Percentiles rank a stretch among this genome's conserved stretches.
These are phyloP conservation scores for Phrixothrix hirtus DNA, from an alignment of 2,888 invertebrate genomes.

Conservation along the genomic window DNA sequence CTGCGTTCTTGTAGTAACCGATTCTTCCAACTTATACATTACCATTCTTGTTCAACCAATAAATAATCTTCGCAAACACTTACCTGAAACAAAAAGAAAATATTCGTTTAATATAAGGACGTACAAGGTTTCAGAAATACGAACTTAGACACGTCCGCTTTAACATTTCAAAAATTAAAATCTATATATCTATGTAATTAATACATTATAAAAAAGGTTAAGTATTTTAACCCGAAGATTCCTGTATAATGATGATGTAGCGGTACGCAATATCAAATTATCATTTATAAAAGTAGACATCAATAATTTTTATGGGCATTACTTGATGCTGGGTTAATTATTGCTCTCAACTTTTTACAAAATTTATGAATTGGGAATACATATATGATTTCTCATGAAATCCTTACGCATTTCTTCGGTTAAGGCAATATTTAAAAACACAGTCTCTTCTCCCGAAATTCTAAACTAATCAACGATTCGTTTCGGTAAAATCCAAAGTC, in stretches of 20 bases:
- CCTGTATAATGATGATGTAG: constrained; percentile 49
- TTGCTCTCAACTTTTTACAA: background rate
- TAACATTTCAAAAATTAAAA: constrained; percentile 11
- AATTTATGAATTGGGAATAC: background rate
- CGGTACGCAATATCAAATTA: constrained; percentile 47
- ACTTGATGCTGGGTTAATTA: background rate
- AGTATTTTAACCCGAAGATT: constrained; percentile 47
- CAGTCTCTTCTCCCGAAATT: too few species aligned
- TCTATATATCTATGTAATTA: constrained; percentile 25
- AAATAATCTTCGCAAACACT: too few species aligned
- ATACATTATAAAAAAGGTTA: constrained; percentile 45
- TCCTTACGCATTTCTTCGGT: background rate
- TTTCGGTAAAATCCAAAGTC: too few species aligned
- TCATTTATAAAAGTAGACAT: constrained; percentile 46
- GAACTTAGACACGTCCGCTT: too few species aligned
- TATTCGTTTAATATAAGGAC: constrained; percentile 2
- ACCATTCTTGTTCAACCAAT: too few species aligned
- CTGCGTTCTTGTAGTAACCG: constrained; percentile 1
- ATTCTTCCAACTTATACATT: background rate
- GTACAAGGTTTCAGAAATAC: too few species aligned
- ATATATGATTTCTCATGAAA: background rate
- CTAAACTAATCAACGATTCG: too few species aligned
- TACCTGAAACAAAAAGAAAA: constrained; percentile 17
- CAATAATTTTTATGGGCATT: constrained; percentile 41
- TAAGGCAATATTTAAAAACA: too few species aligned